Evolutionary conservation across 2,113 vertebrate species (phyloP).

Genomic region (Scatophagus argus): DNA sequence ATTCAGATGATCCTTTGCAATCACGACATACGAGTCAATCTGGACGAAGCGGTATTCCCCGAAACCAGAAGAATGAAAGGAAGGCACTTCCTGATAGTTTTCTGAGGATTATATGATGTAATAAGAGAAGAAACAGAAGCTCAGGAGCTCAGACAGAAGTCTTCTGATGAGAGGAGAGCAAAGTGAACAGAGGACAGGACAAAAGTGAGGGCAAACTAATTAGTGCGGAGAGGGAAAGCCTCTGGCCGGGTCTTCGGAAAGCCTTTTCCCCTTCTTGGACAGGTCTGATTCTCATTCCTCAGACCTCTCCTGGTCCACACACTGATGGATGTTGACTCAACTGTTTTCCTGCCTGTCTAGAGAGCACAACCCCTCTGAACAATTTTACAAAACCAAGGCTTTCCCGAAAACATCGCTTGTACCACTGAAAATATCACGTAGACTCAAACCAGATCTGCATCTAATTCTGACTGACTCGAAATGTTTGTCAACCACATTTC

Average conservation of each 20-base stretch:
- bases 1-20: neutral
- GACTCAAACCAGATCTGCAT: neutral
- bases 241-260: neutral
- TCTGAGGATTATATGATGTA: neutral
- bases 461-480: neutral
- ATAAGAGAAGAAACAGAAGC: neutral
- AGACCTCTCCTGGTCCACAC: neutral
- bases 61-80: neutral
- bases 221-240: constrained; percentile 2
- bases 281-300: neutral
- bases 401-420: neutral
- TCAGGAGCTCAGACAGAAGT: neutral
- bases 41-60: neutral
- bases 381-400: neutral
- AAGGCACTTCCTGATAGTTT: neutral
- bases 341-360: neutral
- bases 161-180: neutral
- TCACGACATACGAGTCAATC: neutral
- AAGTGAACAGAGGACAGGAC: constrained; percentile 9
- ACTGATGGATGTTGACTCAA: constrained; percentile 18
- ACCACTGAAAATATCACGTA: neutral
- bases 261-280: neutral
- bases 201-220: constrained; percentile 16
- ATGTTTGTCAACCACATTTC: neutral
- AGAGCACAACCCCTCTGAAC: neutral